phyloP scores from a whole-genome alignment of 2,888 invertebrate species.

The Caenorhabditis macrosperma region DNA sequence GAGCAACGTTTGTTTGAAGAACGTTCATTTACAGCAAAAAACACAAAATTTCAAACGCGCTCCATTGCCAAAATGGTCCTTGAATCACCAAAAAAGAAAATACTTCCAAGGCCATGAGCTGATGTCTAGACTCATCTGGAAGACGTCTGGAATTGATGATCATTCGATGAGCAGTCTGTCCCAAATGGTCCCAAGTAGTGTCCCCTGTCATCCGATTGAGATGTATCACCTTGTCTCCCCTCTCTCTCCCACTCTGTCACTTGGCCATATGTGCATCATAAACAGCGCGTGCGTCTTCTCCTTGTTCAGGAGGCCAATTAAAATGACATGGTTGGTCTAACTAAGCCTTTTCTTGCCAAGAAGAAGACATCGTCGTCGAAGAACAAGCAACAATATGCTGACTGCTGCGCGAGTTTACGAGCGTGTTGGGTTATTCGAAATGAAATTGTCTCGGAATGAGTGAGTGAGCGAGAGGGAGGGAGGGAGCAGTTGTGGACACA shows the following conservation, averaged over 20 bases:
- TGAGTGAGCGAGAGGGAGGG: neutral
- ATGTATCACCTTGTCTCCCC: neutral
- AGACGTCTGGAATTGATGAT: neutral
- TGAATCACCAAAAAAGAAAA: too few species aligned
- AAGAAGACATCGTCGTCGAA: neutral
- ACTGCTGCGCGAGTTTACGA: slow-evolving; percentile 25
- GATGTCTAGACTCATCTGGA: neutral
- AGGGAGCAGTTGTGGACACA: slow-evolving; percentile 8
- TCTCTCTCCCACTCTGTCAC: neutral
- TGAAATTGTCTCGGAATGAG: slow-evolving; percentile 23
- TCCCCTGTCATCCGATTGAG: too few species aligned
- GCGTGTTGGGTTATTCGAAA: slow-evolving; percentile 5
- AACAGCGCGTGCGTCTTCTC: slow-evolving; percentile 21
- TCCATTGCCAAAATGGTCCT: too few species aligned
- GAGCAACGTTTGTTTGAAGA: too few species aligned
- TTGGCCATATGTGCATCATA: slow-evolving; percentile 9
- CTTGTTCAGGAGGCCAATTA: slow-evolving; percentile 10
- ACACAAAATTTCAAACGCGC: too few species aligned
- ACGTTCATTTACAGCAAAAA: too few species aligned
- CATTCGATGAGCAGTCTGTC: too few species aligned
- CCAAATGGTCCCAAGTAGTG: too few species aligned
- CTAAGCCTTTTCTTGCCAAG: slow-evolving; percentile 15
- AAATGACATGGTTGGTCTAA: slow-evolving; percentile 39
- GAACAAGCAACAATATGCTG: slow-evolving; percentile 37
- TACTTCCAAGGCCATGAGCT: too few species aligned